Evolutionary conservation across 2,888 invertebrate genomes (phyloP).

Genomic region (Schizaphis graminum): DNA sequence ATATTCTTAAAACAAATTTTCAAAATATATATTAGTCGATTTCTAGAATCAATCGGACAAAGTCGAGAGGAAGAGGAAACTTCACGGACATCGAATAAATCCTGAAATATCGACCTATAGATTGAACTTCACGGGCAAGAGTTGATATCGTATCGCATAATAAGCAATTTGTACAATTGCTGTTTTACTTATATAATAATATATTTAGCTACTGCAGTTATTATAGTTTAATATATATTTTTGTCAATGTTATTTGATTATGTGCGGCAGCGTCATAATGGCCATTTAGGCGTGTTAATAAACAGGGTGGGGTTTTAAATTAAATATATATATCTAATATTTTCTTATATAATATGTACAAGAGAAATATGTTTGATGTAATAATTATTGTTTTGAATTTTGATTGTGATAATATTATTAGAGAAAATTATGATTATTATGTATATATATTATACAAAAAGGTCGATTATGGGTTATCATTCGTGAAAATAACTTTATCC

Average conservation of each 20-base stretch:
- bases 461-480: background rate
- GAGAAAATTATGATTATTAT: background rate
- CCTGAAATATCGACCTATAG: background rate
- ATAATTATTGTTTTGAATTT: constrained; percentile 3
- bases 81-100: background rate
- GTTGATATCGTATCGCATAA: background rate
- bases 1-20: background rate
- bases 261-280: background rate
- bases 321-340: background rate
- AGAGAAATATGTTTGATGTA: background rate
- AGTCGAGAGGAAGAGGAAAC: background rate
- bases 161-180: background rate
- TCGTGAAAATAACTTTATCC: background rate
- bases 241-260: background rate
- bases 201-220: background rate
- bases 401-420: background rate
- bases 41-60: background rate
- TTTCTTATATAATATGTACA: background rate
- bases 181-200: background rate
- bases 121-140: background rate
- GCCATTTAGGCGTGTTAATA: background rate
- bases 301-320: background rate
- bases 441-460: background rate
- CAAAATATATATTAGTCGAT: background rate
- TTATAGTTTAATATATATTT: background rate